A percentile compares a stretch with the other conserved stretches of the same genome.
Evolutionary conservation across 2,888 invertebrate species (phyloP).

Genomic region (Hirtodrosophila trivittata): DNA sequence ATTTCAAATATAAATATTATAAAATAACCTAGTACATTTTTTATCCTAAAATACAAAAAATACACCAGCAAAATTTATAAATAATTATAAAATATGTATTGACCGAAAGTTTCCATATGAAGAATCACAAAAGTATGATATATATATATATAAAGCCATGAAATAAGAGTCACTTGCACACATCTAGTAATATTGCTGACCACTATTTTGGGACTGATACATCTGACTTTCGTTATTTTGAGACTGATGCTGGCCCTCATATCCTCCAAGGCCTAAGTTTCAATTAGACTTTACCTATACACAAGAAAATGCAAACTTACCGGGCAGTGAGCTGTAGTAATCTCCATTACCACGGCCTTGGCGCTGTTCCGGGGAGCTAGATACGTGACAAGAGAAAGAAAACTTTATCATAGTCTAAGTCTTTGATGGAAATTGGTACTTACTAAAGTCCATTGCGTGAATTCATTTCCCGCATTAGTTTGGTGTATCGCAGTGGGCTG

Average conservation of each 20-base stretch:
- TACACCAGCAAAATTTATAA: too few species aligned
- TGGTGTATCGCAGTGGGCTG: conserved; percentile 60
- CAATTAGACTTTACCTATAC: background rate
- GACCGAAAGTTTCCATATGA: too few species aligned
- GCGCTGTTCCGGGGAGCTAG: conserved; percentile 55
- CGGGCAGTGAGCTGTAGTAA: conserved; percentile 60
- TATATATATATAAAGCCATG: too few species aligned
- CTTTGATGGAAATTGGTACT: conserved; percentile 4
- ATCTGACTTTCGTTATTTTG: conserved; percentile 9
- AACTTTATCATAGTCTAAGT: background rate
- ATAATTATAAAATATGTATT: too few species aligned
- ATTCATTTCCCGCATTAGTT: conserved; percentile 63
- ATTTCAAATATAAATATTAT: too few species aligned
- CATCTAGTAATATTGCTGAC: background rate
- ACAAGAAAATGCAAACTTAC: conserved; percentile 9
- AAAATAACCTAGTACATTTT: too few species aligned
- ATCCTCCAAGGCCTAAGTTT: conserved; percentile 28
- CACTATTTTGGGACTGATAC: conserved; percentile 12
- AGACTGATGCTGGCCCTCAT: conserved; percentile 26
- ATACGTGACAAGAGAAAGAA: too few species aligned
- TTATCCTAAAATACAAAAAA: too few species aligned
- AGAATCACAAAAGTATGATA: too few species aligned
- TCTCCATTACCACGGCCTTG: conserved; percentile 55
- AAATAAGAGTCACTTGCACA: too few species aligned
- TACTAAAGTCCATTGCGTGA: conserved; percentile 67